A percentile compares a stretch with the other conserved stretches of the same genome.
Conservation (phyloP, 2,797 vertebrate genomes). For the Pangasius krempfi region DNA sequence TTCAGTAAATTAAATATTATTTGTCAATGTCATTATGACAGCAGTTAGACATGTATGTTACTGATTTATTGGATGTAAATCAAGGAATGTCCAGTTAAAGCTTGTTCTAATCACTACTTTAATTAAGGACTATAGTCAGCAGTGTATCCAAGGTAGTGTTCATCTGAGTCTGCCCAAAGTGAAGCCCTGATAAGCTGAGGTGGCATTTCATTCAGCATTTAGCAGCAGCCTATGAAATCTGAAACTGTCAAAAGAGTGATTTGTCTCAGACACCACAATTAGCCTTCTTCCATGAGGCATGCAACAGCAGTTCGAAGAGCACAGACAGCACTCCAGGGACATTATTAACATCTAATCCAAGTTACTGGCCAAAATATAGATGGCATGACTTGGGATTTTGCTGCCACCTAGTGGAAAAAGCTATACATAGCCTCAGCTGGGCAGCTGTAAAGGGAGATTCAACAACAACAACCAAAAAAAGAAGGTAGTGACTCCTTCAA, state of each 20-base stretch:
- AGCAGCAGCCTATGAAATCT: constrained; percentile 19
- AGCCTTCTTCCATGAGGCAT: constrained; percentile 31
- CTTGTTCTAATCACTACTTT: not conserved
- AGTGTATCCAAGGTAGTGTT: not conserved
- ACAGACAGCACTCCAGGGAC: not conserved
- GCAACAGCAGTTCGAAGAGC: constrained; percentile 12
- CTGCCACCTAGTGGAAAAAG: constrained; percentile 35
- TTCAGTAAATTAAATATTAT: not conserved
- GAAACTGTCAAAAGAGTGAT: constrained; percentile 28
- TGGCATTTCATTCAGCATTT: constrained; percentile 10
- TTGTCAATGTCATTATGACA: not conserved
- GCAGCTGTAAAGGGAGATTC: not conserved
- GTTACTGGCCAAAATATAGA: not conserved
- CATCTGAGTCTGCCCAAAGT: constrained; percentile 2
- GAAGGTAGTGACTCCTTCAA: constrained; percentile 16
- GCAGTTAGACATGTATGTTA: not conserved
- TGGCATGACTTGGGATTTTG: not conserved
- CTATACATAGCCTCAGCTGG: not conserved
- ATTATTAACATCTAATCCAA: not conserved
- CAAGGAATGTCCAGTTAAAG: not conserved
- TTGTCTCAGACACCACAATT: constrained; percentile 41
- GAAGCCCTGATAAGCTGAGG: constrained; percentile 17
- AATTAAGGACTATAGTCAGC: not conserved
- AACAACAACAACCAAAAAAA: not conserved
- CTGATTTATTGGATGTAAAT: not conserved